Evolutionary conservation across 1,140 invertebrate genomes (phyloP), one percentile per base, ranked within the genome.

Genomic region (Penaeus indicus): DNA sequence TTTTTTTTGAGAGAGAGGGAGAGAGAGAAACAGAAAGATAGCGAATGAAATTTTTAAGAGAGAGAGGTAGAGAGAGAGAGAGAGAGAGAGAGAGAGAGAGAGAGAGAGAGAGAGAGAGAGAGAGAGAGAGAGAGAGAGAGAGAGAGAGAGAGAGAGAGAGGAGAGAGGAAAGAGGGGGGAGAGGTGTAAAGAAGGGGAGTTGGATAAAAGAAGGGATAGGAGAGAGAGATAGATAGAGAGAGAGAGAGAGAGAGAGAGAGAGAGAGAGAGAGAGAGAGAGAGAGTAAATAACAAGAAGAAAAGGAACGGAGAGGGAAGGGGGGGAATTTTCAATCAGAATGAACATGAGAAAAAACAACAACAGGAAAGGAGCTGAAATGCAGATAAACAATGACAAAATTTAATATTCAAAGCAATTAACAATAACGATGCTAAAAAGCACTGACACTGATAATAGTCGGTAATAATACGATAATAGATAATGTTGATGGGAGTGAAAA

Each of bases 161-260:
- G 72, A 75, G 25, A 75, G 72, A 25, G 25, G 72, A 16, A 1
- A 16, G 18, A 32, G 27, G 13, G 21, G 61, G 67, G 81, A 84
- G 61, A 84, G 81, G 63, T 22, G 63, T 60, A 84, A 25, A 84
- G 81, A 84, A 3, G 32, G 81, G 38, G 5, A 64, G 60, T 63
- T 25, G 27, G 42, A 19, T 64, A 25, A 62, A 27, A 83, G 42
- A 21, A 18, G 25, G 18, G 22, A 54, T 5, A 25, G 60, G 79
- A 47, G 79, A 47, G 38, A 81, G 79, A 47, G 47, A 81, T 19
- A 60, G 27, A 80, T 7, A 32, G 11, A n/a, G 19, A 47, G 38
- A 78, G 7, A 38, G 80, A 63, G 78, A 60, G 78, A 60, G 78
- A 60, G 78, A 60, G 42, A n/a, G 78, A 25, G 78, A 25, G n/a